Percentiles rank a stretch among this genome's conserved stretches.
Conservation (phyloP, 2,797 vertebrate genomes). For the Telmatherina bonti region DNA sequence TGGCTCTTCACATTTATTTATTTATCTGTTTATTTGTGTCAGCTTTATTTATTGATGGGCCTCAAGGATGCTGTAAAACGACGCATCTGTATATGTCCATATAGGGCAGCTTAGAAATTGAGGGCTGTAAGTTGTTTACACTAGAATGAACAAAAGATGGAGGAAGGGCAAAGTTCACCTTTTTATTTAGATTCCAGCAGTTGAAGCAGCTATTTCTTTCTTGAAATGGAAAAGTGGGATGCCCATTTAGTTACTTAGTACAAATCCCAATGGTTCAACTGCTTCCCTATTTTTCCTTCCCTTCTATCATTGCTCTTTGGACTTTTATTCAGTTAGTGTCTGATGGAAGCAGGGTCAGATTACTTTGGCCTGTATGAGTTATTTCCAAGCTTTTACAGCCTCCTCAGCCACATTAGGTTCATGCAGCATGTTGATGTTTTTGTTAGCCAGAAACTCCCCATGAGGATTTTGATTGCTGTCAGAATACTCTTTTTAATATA, state of each 20-base stretch:
- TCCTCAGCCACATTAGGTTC: slow-evolving; percentile 53
- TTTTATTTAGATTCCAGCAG: slow-evolving; percentile 76
- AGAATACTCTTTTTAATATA: slow-evolving; percentile 29
- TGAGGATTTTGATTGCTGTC: slow-evolving; percentile 43
- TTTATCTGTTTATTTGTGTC: slow-evolving; percentile 86
- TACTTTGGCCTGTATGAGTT: slow-evolving; percentile 53
- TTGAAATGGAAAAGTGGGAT: slow-evolving; percentile 81
- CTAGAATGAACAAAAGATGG: slow-evolving; percentile 54
- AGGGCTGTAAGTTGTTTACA: slow-evolving; percentile 58
- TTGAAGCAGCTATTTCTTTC: slow-evolving; percentile 74
- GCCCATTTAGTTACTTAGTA: slow-evolving; percentile 82
- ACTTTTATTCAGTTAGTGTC: slow-evolving; percentile 67
- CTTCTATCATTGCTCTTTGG: slow-evolving; percentile 63
- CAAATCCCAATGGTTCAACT: slow-evolving; percentile 78
- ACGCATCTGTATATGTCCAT: slow-evolving; percentile 76
- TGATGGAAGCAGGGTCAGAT: slow-evolving; percentile 71
- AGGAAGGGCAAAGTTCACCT: slow-evolving; percentile 59
- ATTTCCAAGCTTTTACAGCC: slow-evolving; percentile 44
- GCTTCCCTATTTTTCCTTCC: slow-evolving; percentile 49
- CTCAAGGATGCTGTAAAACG: slow-evolving; percentile 65
- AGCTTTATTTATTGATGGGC: slow-evolving; percentile 85
- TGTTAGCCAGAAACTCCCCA: slow-evolving; percentile 51
- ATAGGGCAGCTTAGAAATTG: slow-evolving; percentile 33
- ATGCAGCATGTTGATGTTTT: slow-evolving; percentile 35
- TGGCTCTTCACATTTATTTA: slow-evolving; percentile 81